phyloP scores from a whole-genome alignment of 35 echinoderm and acorn worm species.

The Lytechinus variegatus region DNA sequence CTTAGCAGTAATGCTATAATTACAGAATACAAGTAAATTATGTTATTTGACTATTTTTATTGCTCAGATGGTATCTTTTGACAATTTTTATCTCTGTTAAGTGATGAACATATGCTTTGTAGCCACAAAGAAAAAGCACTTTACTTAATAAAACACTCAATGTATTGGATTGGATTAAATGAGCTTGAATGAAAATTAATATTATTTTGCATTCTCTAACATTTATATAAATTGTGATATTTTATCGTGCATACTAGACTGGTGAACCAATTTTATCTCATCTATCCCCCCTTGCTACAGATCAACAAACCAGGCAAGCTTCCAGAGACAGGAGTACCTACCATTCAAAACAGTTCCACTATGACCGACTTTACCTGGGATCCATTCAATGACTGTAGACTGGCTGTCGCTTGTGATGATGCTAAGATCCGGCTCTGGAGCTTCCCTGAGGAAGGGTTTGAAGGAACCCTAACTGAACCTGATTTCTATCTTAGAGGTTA shows the following conservation, averaged over 20 bases:
- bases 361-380: slow-evolving; percentile 92
- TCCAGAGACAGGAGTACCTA: slow-evolving; percentile 68
- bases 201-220: no score
- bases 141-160: no score
- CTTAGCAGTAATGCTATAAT: no score
- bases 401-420: slow-evolving; percentile 73
- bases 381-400: slow-evolving; percentile 82
- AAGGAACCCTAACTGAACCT: slow-evolving; percentile 62
- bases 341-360: slow-evolving; percentile 69
- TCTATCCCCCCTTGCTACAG: slow-evolving; percentile 35
- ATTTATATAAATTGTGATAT: background rate
- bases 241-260: background rate
- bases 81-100: no score
- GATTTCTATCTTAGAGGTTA: slow-evolving; percentile 49
- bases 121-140: no score
- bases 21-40: no score
- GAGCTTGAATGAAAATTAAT: no score
- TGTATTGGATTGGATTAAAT: no score
- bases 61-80: no score
- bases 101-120: no score
- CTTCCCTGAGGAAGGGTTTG: slow-evolving; percentile 52
- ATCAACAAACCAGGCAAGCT: slow-evolving; percentile 77
- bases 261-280: background rate
- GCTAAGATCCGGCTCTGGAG: slow-evolving; percentile 76
- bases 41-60: no score